These are phyloP conservation scores for Pangasianodon hypophthalmus DNA, from an alignment of 2,113 vertebrate genomes.

Conservation along the genomic window DNA sequence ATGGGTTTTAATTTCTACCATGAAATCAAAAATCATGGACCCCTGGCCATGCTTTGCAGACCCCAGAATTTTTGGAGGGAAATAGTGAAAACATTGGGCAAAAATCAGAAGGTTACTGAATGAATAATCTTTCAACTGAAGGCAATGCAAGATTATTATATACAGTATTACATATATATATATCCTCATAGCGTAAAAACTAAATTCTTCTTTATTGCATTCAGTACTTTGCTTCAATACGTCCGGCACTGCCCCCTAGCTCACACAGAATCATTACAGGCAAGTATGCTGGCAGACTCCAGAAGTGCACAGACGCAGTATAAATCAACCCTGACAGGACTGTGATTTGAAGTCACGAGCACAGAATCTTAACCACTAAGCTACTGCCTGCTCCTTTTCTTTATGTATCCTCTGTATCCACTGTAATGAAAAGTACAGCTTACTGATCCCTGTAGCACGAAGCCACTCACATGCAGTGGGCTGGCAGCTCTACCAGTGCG, in stretches of 20 bases:
- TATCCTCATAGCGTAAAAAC: background rate
- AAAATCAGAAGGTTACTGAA: too few relatives aligned
- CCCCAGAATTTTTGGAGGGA: background rate
- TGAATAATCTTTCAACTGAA: too few relatives aligned
- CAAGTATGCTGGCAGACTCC: background rate
- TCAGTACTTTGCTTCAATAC: background rate
- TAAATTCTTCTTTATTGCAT: background rate
- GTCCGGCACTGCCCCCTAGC: background rate
- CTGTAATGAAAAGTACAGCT: background rate
- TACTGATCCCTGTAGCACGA: background rate
- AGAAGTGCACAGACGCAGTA: background rate
- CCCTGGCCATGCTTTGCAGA: too few relatives aligned
- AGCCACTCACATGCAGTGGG: slow-evolving; percentile 84
- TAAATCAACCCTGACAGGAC: background rate
- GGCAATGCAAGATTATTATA: background rate
- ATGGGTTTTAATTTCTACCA: background rate
- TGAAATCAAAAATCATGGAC: background rate
- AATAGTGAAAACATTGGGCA: background rate
- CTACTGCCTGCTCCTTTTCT: background rate
- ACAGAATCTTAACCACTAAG: background rate
- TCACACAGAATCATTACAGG: background rate
- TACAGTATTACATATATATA: background rate
- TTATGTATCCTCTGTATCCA: background rate
- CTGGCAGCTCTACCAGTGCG: slow-evolving; percentile 93
- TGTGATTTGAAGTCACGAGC: background rate